Evolutionary conservation across 2,113 vertebrate species (phyloP), one percentile per base, ranked within the genome.

Genomic region (Muntiacus reevesi): DNA sequence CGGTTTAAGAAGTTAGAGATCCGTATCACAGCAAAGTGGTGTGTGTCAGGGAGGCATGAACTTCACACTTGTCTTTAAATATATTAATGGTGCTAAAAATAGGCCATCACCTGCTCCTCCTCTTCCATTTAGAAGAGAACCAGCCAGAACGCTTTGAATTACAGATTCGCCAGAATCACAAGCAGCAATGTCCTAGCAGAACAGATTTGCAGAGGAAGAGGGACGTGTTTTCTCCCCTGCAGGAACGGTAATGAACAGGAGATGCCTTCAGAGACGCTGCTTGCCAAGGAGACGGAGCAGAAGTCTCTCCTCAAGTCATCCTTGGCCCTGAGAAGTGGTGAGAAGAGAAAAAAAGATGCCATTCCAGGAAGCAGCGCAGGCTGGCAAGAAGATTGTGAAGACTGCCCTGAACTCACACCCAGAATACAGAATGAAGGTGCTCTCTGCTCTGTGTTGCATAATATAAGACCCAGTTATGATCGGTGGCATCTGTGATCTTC

Each of bases 41-140:
- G 16, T 33, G 45, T n/a, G 30, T 15, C 13, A 23, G 30, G 59
- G 84, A 71, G 47, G 60, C 17, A 28, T 0, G 55, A 88, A 93
- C 83, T 94, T 79, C 76, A 21, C 71, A 33, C 91, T 78, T 64
- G 94, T 59, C 89, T 92, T 87, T 97, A 96, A 88, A 89, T 93
- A 79, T n/a, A 89, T 95, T 93, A 94, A 93, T 1, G 50, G 74
- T 0, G 16, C 98, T 98, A 98, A 92, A 97, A 98, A 98, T 98
- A 98, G 98, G 17, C 82, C 45, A 15, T 97, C 98, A 98, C 97
- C 97, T 98, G 98, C 94, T 97, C 87, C 87, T 82, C 85, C 94
- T 91, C 89, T 87, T 57, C 95, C 93, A 97, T 54, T 95, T 91
- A 90, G 76, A 86, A 83, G 85, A 45, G 90, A 94, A 95, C 25